Evolutionary conservation across 1,140 invertebrate genomes (phyloP), one percentile per base, ranked within the genome.

Genomic region (Ruditapes philippinarum): DNA sequence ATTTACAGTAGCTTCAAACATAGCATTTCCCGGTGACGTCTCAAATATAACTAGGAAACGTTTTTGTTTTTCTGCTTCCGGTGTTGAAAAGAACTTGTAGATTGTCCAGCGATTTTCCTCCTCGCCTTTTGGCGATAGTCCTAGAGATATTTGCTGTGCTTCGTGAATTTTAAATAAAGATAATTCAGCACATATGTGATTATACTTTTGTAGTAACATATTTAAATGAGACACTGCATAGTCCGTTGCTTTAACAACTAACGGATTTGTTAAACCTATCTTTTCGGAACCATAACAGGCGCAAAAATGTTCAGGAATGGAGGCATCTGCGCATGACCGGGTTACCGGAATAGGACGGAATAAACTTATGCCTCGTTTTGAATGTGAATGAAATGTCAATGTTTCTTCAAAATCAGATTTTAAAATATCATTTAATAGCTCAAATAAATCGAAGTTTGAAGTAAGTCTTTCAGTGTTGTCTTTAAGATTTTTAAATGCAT

Each of bases 401-500:
- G 40, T 14, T 51, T 14, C 54, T 0, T 65, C 70, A 25, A 92
- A 92, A 74, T 91, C 87, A 85, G 95, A 95, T 87, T 95, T 92
- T 28, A 93, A 89, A 90, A 96, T 93, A 80, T 96, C 93, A 51
- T 90, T 88, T 22, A 96, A 84, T 1, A 96, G 96, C 70, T 94
- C 92, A 79, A 96, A 93, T 0, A 96, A 89, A 90, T 96, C 96
- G 91, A 96, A 96, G 4, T 95, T 95, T 14, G 96, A 96, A 11
- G 95, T 96, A 17, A 96, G 90, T 68, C 95, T 90, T 7, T 94
- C 86, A 19, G 92, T 86, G 91, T 99, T 99, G 11, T 95, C 91
- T 80, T 96, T 96, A n/a, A 99, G 93, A 89, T 98, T 98, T 40
- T 96, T 92, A 62, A 97, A 97, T 0, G 97, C 96, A 38, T 96